These are phyloP conservation scores for Silurus aristotelis DNA, from an alignment of 2,797 vertebrate species.

Conservation along the genomic window DNA sequence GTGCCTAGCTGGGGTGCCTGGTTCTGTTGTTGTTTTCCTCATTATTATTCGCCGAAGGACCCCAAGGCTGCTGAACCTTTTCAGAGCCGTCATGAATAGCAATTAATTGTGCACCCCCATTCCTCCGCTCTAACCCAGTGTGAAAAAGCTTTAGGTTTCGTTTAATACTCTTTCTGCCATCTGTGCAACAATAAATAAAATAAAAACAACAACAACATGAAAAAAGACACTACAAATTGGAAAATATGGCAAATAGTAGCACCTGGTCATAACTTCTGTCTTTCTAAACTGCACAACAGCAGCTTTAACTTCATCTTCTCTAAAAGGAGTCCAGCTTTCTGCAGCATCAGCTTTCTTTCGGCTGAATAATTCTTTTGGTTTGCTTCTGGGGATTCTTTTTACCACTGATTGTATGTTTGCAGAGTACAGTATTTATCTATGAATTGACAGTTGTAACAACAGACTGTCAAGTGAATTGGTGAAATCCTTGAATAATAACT, in stretches of 20 bases:
- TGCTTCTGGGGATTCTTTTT: constrained; percentile 39
- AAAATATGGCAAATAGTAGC: neutral
- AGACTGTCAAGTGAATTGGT: constrained; percentile 68
- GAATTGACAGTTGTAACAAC: constrained; percentile 64
- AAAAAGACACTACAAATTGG: neutral
- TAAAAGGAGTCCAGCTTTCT: neutral
- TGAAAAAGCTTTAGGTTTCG: neutral
- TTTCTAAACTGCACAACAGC: neutral
- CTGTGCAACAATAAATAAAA: neutral
- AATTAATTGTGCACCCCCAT: constrained; percentile 46
- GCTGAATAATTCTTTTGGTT: constrained; percentile 32
- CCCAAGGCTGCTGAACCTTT: constrained; percentile 41
- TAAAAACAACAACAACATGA: neutral
- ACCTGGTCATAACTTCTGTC: neutral
- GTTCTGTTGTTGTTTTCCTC: constrained; percentile 45
- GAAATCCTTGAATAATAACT: constrained; percentile 26
- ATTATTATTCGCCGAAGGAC: constrained; percentile 49
- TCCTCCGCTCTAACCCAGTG: constrained; percentile 13
- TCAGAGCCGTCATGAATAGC: constrained; percentile 37
- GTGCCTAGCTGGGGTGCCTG: constrained; percentile 19
- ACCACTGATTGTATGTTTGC: constrained; percentile 56
- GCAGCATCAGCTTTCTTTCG: neutral
- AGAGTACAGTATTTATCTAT: constrained; percentile 49
- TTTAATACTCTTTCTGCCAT: neutral
- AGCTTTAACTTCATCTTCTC: neutral